phyloP scores from a whole-genome alignment of 2,888 invertebrate species.

The Lithophane leautieri region DNA sequence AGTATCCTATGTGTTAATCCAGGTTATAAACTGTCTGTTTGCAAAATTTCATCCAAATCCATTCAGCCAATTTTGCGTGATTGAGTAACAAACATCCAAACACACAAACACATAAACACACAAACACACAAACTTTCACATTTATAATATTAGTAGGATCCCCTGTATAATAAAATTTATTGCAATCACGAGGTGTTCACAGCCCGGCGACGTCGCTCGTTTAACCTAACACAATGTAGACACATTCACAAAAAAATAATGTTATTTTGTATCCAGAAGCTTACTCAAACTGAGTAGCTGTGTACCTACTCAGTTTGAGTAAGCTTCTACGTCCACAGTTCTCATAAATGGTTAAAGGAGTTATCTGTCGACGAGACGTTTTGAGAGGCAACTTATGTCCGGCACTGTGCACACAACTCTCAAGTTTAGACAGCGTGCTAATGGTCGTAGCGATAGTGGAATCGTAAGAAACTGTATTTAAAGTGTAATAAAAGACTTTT shows the following conservation, averaged over 20 bases:
- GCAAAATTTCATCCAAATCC: too few species aligned
- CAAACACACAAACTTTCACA: too few species aligned
- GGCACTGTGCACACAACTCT: constrained; percentile 31
- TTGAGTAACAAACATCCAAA: too few species aligned
- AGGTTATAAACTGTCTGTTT: too few species aligned
- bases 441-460: constrained; percentile 25
- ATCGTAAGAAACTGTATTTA: constrained; percentile 13
- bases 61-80: too few species aligned
- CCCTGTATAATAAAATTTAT: too few species aligned
- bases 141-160: too few species aligned
- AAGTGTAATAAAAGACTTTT: constrained; percentile 30
- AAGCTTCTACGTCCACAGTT: constrained; percentile 9
- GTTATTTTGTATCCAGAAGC: neutral
- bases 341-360: constrained; percentile 14
- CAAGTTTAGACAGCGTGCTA: constrained; percentile 40
- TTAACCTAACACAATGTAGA: neutral
- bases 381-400: constrained; percentile 26
- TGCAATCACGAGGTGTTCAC: too few species aligned
- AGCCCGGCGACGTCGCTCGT: too few species aligned
- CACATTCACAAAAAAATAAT: neutral
- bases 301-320: neutral
- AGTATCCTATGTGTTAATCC: too few species aligned
- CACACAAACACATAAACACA: too few species aligned
- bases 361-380: constrained; percentile 13
- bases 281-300: neutral